Percentiles rank a stretch among this genome's conserved stretches.
Conservation (phyloP, 2,888 invertebrate species). For the Calameuta pallipes region DNA sequence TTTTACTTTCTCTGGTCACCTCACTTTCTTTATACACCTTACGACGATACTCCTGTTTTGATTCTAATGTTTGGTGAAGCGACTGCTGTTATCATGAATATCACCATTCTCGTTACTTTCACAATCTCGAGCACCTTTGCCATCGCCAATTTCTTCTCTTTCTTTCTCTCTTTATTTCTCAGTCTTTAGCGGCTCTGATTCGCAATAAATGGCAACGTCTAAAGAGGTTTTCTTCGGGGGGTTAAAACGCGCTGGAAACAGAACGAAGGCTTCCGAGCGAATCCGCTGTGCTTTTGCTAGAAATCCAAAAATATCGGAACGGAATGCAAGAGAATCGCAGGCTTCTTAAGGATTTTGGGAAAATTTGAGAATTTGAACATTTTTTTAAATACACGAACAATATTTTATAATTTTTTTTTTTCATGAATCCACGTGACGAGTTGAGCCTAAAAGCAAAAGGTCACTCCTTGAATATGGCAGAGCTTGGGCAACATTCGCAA, state of each 20-base stretch:
- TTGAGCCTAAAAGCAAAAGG: neutral
- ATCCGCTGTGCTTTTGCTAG: neutral
- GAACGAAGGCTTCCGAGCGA: neutral
- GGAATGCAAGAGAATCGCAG: neutral
- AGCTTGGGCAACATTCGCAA: neutral
- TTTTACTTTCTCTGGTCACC: neutral
- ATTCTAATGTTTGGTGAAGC: neutral
- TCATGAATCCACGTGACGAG: neutral
- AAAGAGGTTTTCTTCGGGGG: neutral
- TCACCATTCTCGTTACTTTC: neutral
- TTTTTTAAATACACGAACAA: too few relatives aligned
- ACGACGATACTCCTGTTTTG: neutral
- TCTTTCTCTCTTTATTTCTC: neutral
- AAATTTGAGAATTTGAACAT: too few relatives aligned
- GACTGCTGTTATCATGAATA: neutral
- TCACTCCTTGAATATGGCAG: neutral
- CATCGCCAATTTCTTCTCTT: neutral
- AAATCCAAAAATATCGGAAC: neutral
- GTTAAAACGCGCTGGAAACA: neutral
- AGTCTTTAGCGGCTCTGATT: neutral
- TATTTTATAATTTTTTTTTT: neutral
- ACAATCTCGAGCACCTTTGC: neutral
- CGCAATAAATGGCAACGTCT: neutral
- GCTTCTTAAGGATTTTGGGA: neutral
- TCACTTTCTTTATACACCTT: neutral